Percentiles rank a stretch among this genome's conserved stretches.
Conservation (phyloP, 1,140 invertebrate genomes). For the Zophobas atratus region DNA sequence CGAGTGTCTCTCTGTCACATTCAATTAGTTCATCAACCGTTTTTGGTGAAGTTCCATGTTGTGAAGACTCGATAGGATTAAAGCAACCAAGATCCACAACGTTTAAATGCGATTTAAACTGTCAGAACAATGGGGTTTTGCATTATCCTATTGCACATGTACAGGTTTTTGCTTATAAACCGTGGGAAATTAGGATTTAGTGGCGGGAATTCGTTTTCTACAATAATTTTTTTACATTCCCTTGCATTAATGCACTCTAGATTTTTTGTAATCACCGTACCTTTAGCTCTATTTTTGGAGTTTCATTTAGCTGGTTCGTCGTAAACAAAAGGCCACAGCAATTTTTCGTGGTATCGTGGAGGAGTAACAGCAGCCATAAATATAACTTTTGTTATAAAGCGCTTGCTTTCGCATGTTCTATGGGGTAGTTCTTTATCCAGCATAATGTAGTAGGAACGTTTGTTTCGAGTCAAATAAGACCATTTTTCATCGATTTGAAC, state of each 20-base stretch:
- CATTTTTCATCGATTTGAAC: conserved; percentile 48
- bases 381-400: conserved; percentile 48
- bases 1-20: no score
- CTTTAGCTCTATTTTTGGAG: conserved; percentile 27
- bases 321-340: conserved; percentile 31
- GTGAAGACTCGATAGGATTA: no score
- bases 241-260: conserved; percentile 20
- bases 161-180: conserved; percentile 22
- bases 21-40: no score
- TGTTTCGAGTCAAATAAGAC: conserved; percentile 41
- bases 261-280: conserved; percentile 41
- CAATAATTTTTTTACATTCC: conserved; percentile 41
- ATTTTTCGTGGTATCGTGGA: conserved; percentile 23
- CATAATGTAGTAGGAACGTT: conserved; percentile 47
- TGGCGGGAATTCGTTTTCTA: conserved; percentile 48
- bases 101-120: conserved; percentile 18
- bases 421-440: conserved; percentile 43
- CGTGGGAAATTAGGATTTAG: conserved; percentile 38
- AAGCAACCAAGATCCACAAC: no score
- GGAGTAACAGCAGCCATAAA: conserved; percentile 45
- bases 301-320: conserved; percentile 35
- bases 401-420: conserved; percentile 38
- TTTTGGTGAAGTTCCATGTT: no score
- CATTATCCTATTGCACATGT: conserved; percentile 40
- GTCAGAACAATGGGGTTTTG: conserved; percentile 41